Evolutionary conservation across 2,888 invertebrate species (phyloP), one percentile per base, ranked within the genome.

Genomic region (Plutella xylostella): DNA sequence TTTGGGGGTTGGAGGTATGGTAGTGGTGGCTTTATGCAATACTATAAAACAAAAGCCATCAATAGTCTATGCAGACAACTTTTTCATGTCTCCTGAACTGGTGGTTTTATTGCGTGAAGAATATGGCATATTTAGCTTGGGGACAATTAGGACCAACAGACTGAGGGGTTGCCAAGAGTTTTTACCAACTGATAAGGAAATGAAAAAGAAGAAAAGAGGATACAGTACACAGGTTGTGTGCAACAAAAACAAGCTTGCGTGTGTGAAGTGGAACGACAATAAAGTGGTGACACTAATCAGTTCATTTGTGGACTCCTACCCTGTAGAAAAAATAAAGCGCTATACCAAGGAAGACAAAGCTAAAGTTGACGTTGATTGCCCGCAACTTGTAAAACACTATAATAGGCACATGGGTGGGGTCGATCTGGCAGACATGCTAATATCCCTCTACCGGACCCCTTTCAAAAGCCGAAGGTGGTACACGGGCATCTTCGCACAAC

Each of bases 341-440:
- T 56, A 48, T 45, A 43, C 45, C 30, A 52, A 50, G 45, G 43
- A 45, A 35, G 47, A 48, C 41, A 52, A 55, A 22, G 34, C 19
- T 7, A 49, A 35, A 34, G 47, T 45, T 33, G 31, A 51, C 21
- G 49, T 57, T 31, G n/a, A 28, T 20, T 55, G 52, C 38, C 58
- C 55, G 37, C 39, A 51, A 15, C 45, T 53, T 30, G 44, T 55
- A 14, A 42, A 35, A 15, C 42, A 47, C 12, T 57, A 58, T 47
- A 59, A 58, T 45, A 46, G 48, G 31, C 50, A 56, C 42, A 58
- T 58, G 56, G 55, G 55, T 3, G 53, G 55, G 7, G 53, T 55
- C 2, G 55, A 55, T 34, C 39, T 55, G 11, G 30, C 45, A n/a
- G 55, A 58, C 25, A 50, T 30, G 21, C 30, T 46, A 14, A 6